Conservation (phyloP, 2,888 invertebrate species). For the Microctonus hyperodae region DNA sequence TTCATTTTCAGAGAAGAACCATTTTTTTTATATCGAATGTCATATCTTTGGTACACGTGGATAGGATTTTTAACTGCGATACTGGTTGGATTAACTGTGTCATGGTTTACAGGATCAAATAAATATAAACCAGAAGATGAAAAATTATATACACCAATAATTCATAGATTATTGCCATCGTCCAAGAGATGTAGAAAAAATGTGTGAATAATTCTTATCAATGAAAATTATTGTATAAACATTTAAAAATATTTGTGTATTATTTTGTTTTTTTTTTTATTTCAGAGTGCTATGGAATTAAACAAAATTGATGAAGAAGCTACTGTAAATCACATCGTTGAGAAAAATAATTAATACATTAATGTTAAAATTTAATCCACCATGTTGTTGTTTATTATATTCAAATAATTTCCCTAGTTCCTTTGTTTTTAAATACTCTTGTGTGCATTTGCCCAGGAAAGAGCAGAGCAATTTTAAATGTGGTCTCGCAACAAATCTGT, state of each 20-base stretch:
- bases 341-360: conserved; percentile 27
- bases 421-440: neutral
- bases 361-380: conserved; percentile 7
- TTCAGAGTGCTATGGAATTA: conserved; percentile 37
- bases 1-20: conserved; percentile 67
- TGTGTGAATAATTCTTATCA: conserved; percentile 13
- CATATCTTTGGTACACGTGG: conserved; percentile 80
- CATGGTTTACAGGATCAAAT: conserved; percentile 72
- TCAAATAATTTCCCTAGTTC: neutral
- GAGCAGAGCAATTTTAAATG: neutral
- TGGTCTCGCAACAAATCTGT: neutral
- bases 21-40: conserved; percentile 74
- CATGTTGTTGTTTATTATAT: neutral
- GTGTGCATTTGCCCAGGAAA: neutral
- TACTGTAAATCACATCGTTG: conserved; percentile 31
- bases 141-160: conserved; percentile 71
- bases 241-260: neutral
- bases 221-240: too few species aligned
- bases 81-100: conserved; percentile 72
- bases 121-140: conserved; percentile 69
- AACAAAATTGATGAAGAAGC: conserved; percentile 38
- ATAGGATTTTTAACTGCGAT: conserved; percentile 75
- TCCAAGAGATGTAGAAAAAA: conserved; percentile 33
- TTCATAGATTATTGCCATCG: conserved; percentile 66
- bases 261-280: conserved; percentile 3